A percentile compares a stretch with the other conserved stretches of the same genome.
phyloP scores from a whole-genome alignment of 2,113 vertebrate species.

The Myocastor coypus region DNA sequence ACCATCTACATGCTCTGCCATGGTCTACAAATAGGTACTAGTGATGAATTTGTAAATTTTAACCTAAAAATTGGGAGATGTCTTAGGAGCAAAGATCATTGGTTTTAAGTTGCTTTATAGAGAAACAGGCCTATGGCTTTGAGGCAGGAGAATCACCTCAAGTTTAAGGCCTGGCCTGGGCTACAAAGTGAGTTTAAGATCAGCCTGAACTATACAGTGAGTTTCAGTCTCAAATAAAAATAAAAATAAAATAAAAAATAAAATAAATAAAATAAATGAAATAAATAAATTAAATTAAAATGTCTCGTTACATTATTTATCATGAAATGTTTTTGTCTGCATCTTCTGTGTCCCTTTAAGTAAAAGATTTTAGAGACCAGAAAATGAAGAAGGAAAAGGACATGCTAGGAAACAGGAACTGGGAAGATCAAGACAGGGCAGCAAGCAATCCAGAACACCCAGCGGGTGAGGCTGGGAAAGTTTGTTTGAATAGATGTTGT shows the following conservation, averaged over 20 bases:
- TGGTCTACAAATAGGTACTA: neutral
- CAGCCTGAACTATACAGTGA: no score
- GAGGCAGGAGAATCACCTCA: neutral
- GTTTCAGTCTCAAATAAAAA: no score
- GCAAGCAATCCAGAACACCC: neutral
- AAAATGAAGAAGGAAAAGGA: neutral
- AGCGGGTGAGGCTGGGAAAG: neutral
- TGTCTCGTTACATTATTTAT: no score
- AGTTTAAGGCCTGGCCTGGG: no score
- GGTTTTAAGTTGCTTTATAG: conserved; percentile 2
- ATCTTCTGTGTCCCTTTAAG: neutral
- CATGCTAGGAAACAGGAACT: neutral
- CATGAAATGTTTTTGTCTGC: no score
- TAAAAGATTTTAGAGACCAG: neutral
- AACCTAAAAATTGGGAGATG: neutral
- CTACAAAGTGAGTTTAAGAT: no score
- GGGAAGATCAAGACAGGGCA: neutral
- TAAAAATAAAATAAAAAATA: no score
- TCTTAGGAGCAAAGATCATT: neutral
- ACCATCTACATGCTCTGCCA: neutral
- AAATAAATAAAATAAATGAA: no score
- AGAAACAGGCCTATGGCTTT: neutral
- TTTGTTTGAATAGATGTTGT: neutral
- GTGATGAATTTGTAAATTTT: neutral
- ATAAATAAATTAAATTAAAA: no score